Base-by-base conservation (phyloP, 2,888 invertebrate genomes). In the Lomographa bimaculata region DNA sequence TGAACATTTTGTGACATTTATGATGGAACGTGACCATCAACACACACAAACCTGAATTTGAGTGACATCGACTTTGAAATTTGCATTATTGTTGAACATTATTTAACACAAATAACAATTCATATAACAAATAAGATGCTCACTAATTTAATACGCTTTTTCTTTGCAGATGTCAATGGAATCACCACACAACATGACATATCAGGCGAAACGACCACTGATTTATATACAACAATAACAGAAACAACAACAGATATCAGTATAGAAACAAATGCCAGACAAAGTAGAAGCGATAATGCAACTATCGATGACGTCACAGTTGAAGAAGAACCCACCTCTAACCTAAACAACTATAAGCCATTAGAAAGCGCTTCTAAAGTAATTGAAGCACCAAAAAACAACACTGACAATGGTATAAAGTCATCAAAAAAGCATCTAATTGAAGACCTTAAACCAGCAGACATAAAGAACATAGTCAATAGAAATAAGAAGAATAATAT, bases 331-430 rank as follows among this genome's bases (percentile, higher is more conserved):
- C 50, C 56, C 4, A 54, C 65, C 30, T 47, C 39, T 57, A 64
- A 43, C 34, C 60, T 42, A 58, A 72, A 64, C 44, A 71, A 38
- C 45, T 67, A 24, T 3, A 67, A 62, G 42, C 49, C 54, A 46
- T 11, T 77, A 42, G 73, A 82, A 56, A 87, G 84, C 32, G 85
- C 85, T 14, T 85, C 86, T 0, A 84, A 71, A 68, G 77, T 86
- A 0, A 55, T 84, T n/a, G 52, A 65, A 57, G 71, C 65, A 17
- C 50, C 51, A 19, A 65, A 60, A 52, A 77, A 72, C 19, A 57
- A 60, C 6, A 64, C 74, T 11, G 46, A 54, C 0, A 81, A 81
- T 37, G 65, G 71, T 20, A 52, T 79, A 2, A 69, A 64, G 28
- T 57, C 64, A 40, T 54, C 59, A 7, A 74, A 64, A 36, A 63